Base-by-base conservation (phyloP, 2,888 invertebrate species). In the Anthophora plumipes region DNA sequence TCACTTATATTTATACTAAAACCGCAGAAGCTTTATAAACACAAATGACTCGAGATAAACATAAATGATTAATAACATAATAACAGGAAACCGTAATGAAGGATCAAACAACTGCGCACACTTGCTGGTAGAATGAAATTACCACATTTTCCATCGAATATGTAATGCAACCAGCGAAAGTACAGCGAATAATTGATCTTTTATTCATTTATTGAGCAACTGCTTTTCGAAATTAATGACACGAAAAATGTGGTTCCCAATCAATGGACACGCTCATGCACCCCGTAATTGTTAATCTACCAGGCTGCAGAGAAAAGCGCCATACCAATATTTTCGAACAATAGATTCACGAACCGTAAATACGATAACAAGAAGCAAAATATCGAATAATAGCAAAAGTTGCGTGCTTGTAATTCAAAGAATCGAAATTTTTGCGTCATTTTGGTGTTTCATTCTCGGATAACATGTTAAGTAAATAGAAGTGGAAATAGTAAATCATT, bases 221-320 rank as follows among this genome's bases (percentile, higher is more conserved):
- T 46, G 48, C 43, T 60, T 74, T 74, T 46, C 48, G 46, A 61
- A 68, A 74, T 68, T 75, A 75, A 22, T 67, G 46, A 68, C 67
- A 37, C 67, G 75, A 77, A 75, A 68, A 74, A 61, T 61, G 67
- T 66, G 52, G 20, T 61, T 54, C 39, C 31, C 39, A 55, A 66
- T 66, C 66, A 37, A 43, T 48, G 43, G 22, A 50, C 25, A 64
- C 41, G 8, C 43, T 12, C 25, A n/a, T 25, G 25, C 55, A 50
- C 14, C 25, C 4, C 9, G 52, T 70, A 61, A 70, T 70, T 75
- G 75, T 75, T 75, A 61, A 74, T 61, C 46, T 37, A 55, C 20
- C 39, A 46, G 43, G 12, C 22, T 20, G 17, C 17, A 20, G 37
- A 20, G 11, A 55, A 4, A 31, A 60, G n/a, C 41, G 17, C 41